Base-by-base conservation (phyloP, 2,888 invertebrate genomes). In the Spialia ferax region DNA sequence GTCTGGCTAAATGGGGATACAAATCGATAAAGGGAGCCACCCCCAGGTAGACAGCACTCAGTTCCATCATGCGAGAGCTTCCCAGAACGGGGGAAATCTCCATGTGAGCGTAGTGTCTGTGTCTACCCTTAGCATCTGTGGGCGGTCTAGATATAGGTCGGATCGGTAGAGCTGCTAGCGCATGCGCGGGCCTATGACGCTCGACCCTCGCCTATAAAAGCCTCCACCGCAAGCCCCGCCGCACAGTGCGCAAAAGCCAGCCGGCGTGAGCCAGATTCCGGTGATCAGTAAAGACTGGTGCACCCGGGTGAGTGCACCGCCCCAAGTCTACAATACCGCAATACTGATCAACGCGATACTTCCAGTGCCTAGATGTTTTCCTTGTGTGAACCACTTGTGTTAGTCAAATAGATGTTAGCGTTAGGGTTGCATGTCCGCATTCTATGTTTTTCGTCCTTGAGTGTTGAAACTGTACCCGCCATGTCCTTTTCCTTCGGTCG, bases 381-480 rank as follows among this genome's bases (percentile, higher is more conserved):
- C 77, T 70, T 67, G 79, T 82, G 85, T 83, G 80, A 75, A 81
- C 79, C 80, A 81, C 77, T 77, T 73, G 71, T 80, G 71, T 81
- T 90, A 88, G 89, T 75, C 78, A 79, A 84, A 77, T 91, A 90
- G 89, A 82, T 82, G 82, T 87, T 89, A 90, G 90, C 78, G 84
- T 83, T 87, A 90, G 87, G 89, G 85, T 85, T 89, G 92, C 93
- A 92, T 91, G 92, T 75, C 54, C 65, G 52, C 52, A 66, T 66
- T 87, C 81, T 89, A 81, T 89, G 86, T 88, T 82, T 82, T 80
- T 78, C 82, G 79, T 87, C 83, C 81, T 84, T 83, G 80, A 86
- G 87, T 90, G 88, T 89, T 79, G 77, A 79, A 50, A 79, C 75
- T 80, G 76, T 80, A 81, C 85, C 84, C 79, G 80, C 83, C 80